A percentile compares a stretch with the other conserved stretches of the same genome.
Evolutionary conservation across 2,797 vertebrate species (phyloP).

Genomic region (Squalus acanthias): DNA sequence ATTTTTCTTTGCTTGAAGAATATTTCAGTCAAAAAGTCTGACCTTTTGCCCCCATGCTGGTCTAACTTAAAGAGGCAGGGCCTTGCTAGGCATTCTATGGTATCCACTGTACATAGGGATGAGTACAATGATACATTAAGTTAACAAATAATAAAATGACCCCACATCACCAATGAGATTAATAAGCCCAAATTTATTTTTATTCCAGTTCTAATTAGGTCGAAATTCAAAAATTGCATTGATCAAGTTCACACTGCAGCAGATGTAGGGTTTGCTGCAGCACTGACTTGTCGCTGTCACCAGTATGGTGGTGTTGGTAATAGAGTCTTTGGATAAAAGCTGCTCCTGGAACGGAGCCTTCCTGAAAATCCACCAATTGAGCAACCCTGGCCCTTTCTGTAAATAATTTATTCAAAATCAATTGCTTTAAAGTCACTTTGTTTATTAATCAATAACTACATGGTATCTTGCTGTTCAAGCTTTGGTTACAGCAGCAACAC

Average conservation of each 20-base stretch:
- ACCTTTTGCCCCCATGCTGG: not conserved
- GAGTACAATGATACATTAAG: not conserved
- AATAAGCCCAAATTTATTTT: not conserved
- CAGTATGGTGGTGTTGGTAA: not conserved
- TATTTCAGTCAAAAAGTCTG: not conserved
- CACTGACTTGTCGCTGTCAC: not conserved
- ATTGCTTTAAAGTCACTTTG: constrained; percentile 19
- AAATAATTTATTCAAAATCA: constrained; percentile 29
- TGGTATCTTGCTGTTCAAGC: not conserved
- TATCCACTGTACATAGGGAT: not conserved
- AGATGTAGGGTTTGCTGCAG: not conserved
- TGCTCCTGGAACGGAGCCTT: not conserved
- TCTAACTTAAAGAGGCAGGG: not conserved
- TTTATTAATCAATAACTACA: constrained; percentile 21
- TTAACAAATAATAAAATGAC: not conserved
- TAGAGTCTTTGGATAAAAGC: not conserved
- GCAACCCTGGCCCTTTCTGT: not conserved
- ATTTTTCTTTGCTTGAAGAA: not conserved
- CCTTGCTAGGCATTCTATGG: not conserved
- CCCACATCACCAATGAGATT: not conserved
- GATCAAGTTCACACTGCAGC: not conserved
- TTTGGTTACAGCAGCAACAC: not conserved
- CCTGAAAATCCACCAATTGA: constrained; percentile 1
- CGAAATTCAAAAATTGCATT: not conserved
- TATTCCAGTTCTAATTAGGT: not conserved